A percentile compares a stretch with the other conserved stretches of the same genome.
phyloP scores from a whole-genome alignment of 2,888 invertebrate genomes.

The Ophion obscuratus region DNA sequence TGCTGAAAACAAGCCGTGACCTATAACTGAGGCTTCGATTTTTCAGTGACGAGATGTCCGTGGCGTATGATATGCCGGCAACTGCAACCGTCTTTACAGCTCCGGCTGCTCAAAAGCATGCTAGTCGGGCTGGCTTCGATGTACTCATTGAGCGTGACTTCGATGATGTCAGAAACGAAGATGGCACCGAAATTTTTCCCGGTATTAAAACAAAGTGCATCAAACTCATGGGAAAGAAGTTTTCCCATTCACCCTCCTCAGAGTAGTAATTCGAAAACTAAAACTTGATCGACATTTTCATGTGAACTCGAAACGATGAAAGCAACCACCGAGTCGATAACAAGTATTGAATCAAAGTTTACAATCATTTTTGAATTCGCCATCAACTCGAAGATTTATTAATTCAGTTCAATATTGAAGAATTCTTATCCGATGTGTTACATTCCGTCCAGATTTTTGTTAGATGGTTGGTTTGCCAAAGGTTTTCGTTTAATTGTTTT shows the following conservation, averaged over 20 bases:
- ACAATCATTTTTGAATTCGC: background rate
- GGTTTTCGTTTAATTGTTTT: background rate
- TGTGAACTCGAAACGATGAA: background rate
- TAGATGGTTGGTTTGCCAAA: background rate
- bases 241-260: constrained; percentile 14
- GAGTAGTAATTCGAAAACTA: background rate
- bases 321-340: background rate
- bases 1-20: background rate
- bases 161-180: constrained; percentile 64
- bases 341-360: background rate
- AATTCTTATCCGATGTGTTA: background rate
- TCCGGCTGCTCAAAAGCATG: constrained; percentile 72
- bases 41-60: constrained; percentile 72
- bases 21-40: background rate
- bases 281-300: background rate
- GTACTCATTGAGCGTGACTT: constrained; percentile 63
- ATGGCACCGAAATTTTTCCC: constrained; percentile 71
- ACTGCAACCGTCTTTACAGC: constrained; percentile 75
- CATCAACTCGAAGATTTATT: background rate
- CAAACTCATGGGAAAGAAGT: constrained; percentile 72
- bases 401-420: background rate
- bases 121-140: constrained; percentile 73
- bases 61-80: constrained; percentile 71
- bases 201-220: constrained; percentile 68
- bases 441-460: background rate